Percentiles rank a stretch among this genome's conserved stretches.
These are phyloP conservation scores for Lytechinus pictus DNA, from an alignment of 35 echinoderm and acorn worm genomes.

Conservation along the genomic window DNA sequence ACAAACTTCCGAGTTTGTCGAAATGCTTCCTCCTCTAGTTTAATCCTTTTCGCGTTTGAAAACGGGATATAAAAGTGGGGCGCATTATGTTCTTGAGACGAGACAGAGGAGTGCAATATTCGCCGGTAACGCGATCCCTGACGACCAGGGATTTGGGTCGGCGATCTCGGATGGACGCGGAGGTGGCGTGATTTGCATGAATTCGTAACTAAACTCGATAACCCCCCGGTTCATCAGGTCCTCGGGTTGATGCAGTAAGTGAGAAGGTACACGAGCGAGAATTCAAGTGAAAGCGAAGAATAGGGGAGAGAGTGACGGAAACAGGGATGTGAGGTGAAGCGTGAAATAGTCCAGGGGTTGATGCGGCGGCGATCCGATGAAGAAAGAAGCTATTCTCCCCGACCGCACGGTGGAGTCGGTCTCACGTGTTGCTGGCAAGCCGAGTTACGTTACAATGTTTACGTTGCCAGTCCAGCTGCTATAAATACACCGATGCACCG, in stretches of 20 bases:
- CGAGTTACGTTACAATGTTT: not conserved
- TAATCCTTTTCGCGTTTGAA: not conserved
- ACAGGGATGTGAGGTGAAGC: not conserved
- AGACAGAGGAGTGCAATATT: not conserved
- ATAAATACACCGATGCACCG: not conserved
- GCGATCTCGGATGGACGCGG: not conserved
- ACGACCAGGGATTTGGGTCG: constrained; percentile 39
- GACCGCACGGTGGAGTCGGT: not conserved
- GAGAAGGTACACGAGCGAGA: constrained; percentile 23
- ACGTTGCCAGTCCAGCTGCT: not conserved
- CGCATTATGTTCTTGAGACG: not conserved
- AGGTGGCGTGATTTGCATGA: constrained; percentile 21
- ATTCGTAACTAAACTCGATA: constrained; percentile 21
- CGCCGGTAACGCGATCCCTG: not conserved
- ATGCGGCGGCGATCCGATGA: not conserved
- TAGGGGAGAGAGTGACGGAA: not conserved
- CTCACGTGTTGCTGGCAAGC: not conserved
- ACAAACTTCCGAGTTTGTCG: not conserved
- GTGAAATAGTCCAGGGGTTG: not conserved
- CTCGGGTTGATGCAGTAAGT: not conserved
- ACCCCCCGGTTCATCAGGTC: not conserved
- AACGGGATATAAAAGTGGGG: not conserved
- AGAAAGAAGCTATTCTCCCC: not conserved
- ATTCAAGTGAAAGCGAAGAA: not conserved
- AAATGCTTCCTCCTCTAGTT: not conserved